Conservation (phyloP, 2,113 vertebrate species). For the Oreochromis spilurus region DNA sequence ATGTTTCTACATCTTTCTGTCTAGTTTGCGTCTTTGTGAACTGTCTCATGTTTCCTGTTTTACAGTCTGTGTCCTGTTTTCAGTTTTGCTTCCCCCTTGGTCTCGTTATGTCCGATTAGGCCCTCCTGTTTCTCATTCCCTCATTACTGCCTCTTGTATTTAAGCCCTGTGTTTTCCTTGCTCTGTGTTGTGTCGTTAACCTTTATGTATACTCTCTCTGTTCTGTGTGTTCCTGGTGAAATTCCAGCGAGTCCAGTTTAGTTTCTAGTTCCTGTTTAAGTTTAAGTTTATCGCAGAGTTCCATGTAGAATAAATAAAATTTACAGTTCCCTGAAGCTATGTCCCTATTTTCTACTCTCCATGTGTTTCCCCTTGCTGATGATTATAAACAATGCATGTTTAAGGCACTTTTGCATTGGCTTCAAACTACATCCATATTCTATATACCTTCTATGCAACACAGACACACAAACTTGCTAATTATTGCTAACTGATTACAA, state of each 20-base stretch:
- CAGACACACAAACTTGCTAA: neutral
- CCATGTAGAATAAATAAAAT: neutral
- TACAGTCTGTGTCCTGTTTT: neutral
- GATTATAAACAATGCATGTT: neutral
- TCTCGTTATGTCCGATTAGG: neutral
- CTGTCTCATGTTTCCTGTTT: neutral
- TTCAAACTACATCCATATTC: neutral
- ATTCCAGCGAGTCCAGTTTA: neutral
- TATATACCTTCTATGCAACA: neutral
- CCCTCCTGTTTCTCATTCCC: neutral
- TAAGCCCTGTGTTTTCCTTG: neutral
- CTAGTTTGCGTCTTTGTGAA: neutral
- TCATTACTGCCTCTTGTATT: neutral
- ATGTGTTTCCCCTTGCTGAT: neutral
- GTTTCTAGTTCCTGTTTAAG: neutral
- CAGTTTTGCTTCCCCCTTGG: neutral
- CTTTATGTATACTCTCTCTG: neutral
- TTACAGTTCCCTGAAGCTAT: neutral
- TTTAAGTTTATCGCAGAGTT: neutral
- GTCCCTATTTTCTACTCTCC: neutral
- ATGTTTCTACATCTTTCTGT: neutral
- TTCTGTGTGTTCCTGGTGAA: neutral
- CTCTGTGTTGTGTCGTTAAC: neutral
- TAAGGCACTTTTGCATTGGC: neutral
- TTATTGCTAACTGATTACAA: neutral